Percentiles rank a stretch among this genome's conserved stretches.
Conservation (phyloP, 2,797 vertebrate genomes). For the Tapera naevia region DNA sequence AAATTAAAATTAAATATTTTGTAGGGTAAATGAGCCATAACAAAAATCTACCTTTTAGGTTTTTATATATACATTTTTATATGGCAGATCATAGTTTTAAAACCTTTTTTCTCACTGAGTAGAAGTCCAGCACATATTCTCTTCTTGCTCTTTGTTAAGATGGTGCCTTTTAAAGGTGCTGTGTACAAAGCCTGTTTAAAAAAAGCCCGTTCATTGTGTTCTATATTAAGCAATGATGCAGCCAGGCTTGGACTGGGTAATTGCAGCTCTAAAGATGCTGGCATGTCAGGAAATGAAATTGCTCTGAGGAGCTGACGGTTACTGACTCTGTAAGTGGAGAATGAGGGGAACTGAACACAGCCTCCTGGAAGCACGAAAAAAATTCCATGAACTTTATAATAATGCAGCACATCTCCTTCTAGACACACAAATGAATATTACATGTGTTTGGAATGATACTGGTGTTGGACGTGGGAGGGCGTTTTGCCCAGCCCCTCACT, state of each 20-base stretch:
- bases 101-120: constrained; percentile 49
- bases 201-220: constrained; percentile 4
- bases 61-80: not conserved
- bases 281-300: not conserved
- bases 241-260: not conserved
- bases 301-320: not conserved
- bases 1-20: not conserved
- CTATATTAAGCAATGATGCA: constrained; percentile 45
- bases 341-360: not conserved
- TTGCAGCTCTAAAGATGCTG: not conserved
- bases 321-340: not conserved
- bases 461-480: accelerated
- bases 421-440: not conserved
- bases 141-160: constrained; percentile 38
- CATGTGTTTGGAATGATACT: not conserved
- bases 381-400: not conserved
- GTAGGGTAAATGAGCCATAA: not conserved
- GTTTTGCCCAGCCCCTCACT: not conserved
- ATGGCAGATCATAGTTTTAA: not conserved
- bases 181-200: constrained; percentile 9
- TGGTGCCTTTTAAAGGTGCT: constrained; percentile 58
- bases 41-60: not conserved
- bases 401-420: not conserved
- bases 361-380: not conserved
- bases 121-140: not conserved